A percentile compares a stretch with the other conserved stretches of the same genome.
Evolutionary conservation across 92 coral and sea anemone genomes (phyloP).

Genomic region (Anthopleura xanthogrammica): DNA sequence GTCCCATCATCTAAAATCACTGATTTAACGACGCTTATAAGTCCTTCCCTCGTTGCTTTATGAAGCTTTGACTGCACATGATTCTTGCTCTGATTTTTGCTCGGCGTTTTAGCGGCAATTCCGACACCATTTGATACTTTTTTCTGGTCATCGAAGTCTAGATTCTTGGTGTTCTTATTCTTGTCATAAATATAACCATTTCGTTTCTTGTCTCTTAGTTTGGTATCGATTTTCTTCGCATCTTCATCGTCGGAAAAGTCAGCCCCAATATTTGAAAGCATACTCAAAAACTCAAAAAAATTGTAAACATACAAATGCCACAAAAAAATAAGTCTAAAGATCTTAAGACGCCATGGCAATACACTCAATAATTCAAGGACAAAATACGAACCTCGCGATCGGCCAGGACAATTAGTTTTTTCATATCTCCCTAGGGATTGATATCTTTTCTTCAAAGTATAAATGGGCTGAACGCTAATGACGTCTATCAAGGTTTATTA

Average conservation of each 20-base stretch:
- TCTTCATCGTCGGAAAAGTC: slow-evolving; percentile 5
- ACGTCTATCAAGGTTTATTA: no score
- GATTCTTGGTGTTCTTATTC: neutral
- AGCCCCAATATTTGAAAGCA: slow-evolving; percentile 4
- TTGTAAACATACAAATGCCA: neutral
- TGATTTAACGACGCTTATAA: slow-evolving; percentile 13
- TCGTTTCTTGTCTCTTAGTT: neutral
- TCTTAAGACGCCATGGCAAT: no score
- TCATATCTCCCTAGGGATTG: no score
- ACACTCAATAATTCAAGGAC: no score
- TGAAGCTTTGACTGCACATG: neutral
- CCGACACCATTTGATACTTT: neutral
- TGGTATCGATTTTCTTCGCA: neutral
- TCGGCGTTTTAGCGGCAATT: neutral
- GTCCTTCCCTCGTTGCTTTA: slow-evolving; percentile 18
- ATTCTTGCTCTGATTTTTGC: neutral
- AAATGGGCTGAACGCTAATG: no score
- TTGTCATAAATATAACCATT: no score
- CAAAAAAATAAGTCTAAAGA: no score
- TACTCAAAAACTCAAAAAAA: no score
- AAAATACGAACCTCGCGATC: no score
- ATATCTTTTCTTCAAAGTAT: no score
- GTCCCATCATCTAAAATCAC: slow-evolving; percentile 8
- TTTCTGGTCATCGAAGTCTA: neutral
- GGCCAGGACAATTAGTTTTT: no score